Percentiles rank a stretch among this genome's conserved stretches.
These are phyloP conservation scores for Drosophila navojoa DNA, from an alignment of 1,140 invertebrate genomes.

Conservation along the genomic window DNA sequence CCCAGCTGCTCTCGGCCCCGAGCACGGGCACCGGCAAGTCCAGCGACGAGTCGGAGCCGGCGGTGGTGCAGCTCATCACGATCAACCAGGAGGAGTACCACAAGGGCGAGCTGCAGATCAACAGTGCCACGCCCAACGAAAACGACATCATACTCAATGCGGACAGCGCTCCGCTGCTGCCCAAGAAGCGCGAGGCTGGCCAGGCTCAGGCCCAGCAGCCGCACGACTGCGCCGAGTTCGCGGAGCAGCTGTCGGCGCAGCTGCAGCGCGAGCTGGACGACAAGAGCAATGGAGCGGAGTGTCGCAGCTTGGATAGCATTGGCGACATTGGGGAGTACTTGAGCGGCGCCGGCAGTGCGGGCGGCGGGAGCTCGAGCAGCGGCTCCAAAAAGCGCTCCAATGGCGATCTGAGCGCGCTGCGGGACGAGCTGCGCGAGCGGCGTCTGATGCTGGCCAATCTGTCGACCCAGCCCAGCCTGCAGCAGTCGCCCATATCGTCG, in stretches of 20 bases:
- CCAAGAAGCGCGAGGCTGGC: conserved; percentile 52
- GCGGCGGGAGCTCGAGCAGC: background rate
- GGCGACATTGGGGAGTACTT: conserved; percentile 63
- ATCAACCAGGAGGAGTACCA: conserved; percentile 56
- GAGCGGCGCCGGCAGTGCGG: conserved; percentile 27
- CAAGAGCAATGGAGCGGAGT: conserved; percentile 83
- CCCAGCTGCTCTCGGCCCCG: conserved; percentile 38
- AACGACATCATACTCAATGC: conserved; percentile 77
- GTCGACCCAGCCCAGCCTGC: conserved; percentile 84
- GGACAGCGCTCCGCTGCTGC: conserved; percentile 62
- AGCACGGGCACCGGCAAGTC: conserved; percentile 40
- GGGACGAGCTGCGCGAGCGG: conserved; percentile 85
- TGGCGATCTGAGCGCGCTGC: conserved; percentile 86
- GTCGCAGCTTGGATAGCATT: conserved; percentile 64
- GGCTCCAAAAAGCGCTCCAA: conserved; percentile 75
- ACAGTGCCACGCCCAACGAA: conserved; percentile 46
- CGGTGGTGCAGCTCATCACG: conserved; percentile 52
- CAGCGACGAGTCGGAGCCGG: conserved; percentile 38
- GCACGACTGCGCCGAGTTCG: conserved; percentile 90
- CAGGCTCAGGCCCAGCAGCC: conserved; percentile 43
- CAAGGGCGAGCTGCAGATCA: conserved; percentile 68
- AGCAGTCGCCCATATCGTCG: conserved; percentile 73
- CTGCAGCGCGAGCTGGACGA: conserved; percentile 90
- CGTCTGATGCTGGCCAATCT: conserved; percentile 84
- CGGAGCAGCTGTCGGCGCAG: conserved; percentile 90